phyloP scores from a whole-genome alignment of 1,140 invertebrate genomes.

The Thereuonema tuberculata region DNA sequence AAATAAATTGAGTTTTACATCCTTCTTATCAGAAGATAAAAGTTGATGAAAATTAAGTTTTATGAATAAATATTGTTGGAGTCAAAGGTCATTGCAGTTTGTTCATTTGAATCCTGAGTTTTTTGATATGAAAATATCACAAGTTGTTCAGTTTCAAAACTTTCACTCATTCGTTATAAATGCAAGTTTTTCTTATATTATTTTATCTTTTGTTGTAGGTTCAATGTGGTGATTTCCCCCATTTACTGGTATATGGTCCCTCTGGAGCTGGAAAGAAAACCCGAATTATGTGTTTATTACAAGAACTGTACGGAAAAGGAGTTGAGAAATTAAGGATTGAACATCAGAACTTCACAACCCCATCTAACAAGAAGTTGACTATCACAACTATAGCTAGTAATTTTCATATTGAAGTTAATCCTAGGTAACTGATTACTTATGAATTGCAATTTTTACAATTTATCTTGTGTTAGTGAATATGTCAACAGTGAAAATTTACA shows the following conservation, averaged over 20 bases:
- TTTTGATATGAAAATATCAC: too few species aligned
- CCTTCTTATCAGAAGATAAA: too few species aligned
- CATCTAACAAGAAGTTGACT: constrained; percentile 95
- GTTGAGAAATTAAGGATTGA: constrained; percentile 83
- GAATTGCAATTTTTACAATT: too few species aligned
- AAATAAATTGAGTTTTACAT: too few species aligned
- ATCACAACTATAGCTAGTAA: constrained; percentile 90
- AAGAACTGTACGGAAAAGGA: constrained; percentile 85
- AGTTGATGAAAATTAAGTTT: too few species aligned
- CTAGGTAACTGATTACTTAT: too few species aligned
- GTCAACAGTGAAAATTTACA: too few species aligned
- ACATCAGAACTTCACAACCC: constrained; percentile 72
- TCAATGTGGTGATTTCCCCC: constrained; percentile 90
- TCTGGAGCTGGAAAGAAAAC: constrained; percentile 94
- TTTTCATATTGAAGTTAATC: constrained; percentile 96
- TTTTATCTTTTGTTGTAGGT: constrained; percentile 46
- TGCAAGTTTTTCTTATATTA: not conserved
- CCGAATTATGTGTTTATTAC: constrained; percentile 80
- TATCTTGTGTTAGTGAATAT: too few species aligned
- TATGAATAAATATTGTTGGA: too few species aligned
- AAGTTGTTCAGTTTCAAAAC: too few species aligned
- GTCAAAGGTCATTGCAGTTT: too few species aligned
- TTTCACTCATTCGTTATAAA: not conserved
- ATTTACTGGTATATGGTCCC: constrained; percentile 92
- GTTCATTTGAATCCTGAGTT: too few species aligned